Conservation (phyloP, 2,888 invertebrate species). For the Prosopocoilus inquinatus region DNA sequence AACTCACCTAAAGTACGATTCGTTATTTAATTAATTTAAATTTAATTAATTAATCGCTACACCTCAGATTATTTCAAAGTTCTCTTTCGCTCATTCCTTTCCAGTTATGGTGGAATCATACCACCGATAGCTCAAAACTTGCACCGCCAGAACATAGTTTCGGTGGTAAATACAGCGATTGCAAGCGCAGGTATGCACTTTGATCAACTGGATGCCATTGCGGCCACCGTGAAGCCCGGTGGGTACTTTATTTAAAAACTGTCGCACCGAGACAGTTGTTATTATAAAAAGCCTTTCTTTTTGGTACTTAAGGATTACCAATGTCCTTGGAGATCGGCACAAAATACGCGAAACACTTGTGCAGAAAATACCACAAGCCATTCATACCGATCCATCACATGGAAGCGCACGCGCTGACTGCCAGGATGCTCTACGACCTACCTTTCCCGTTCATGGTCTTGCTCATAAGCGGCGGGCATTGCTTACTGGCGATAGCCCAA, state of each 20-base stretch:
- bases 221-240: conserved; percentile 87
- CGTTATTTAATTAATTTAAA: conserved; percentile 13
- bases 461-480: conserved; percentile 92
- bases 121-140: conserved; percentile 81
- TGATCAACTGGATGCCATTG: conserved; percentile 79
- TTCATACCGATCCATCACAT: conserved; percentile 97
- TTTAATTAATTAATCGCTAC: conserved; percentile 16
- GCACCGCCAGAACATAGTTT: conserved; percentile 75
- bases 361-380: conserved; percentile 67
- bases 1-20: conserved; percentile 66
- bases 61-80: neutral
- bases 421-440: conserved; percentile 67
- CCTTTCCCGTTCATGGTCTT: conserved; percentile 87
- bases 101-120: conserved; percentile 83
- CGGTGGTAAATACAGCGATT: conserved; percentile 69
- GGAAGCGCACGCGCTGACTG: conserved; percentile 96
- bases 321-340: conserved; percentile 78
- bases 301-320: conserved; percentile 59
- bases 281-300: neutral
- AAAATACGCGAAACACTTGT: conserved; percentile 77
- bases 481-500: conserved; percentile 73
- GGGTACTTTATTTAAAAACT: conserved; percentile 7
- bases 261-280: neutral
- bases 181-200: conserved; percentile 57
- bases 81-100: conserved; percentile 29